Conservation (phyloP, 2,113 vertebrate species). For the Malurus elegans region DNA sequence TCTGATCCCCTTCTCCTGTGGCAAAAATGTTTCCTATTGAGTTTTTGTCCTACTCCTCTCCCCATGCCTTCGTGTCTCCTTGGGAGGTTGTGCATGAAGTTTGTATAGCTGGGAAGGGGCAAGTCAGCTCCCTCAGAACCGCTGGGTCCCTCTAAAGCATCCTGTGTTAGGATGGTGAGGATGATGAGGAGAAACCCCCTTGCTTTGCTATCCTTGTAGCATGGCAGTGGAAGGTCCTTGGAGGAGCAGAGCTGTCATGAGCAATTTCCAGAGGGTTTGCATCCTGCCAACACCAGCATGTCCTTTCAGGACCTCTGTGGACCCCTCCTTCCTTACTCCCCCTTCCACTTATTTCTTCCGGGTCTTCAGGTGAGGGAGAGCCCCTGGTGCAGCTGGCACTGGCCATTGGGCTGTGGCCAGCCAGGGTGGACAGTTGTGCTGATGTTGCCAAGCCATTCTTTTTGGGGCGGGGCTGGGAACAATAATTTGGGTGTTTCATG, state of each 20-base stretch:
- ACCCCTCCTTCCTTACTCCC: not conserved
- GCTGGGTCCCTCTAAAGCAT: not conserved
- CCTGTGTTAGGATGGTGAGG: not conserved
- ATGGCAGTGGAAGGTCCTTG: not conserved
- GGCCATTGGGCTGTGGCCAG: not conserved
- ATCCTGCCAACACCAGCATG: rapidly evolving
- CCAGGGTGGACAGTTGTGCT: rapidly evolving
- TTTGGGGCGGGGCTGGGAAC: not conserved
- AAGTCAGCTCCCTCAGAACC: not conserved
- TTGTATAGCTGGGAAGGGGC: not conserved
- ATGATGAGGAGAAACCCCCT: not conserved
- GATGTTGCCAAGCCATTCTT: rapidly evolving
- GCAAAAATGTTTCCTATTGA: not conserved
- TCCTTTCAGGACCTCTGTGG: not conserved
- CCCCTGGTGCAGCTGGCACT: not conserved
- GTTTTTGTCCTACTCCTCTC: not conserved
- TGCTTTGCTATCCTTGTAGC: not conserved
- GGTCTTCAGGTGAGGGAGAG: not conserved
- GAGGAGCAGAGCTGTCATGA: not conserved
- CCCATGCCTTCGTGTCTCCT: rapidly evolving
- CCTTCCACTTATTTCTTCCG: not conserved
- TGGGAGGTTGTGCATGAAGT: not conserved
- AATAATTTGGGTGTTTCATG: not conserved
- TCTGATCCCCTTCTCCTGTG: not conserved
- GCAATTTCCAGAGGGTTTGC: not conserved